Evolutionary conservation across 2,888 invertebrate genomes (phyloP).

Genomic region (Opisthograptis luteolata): DNA sequence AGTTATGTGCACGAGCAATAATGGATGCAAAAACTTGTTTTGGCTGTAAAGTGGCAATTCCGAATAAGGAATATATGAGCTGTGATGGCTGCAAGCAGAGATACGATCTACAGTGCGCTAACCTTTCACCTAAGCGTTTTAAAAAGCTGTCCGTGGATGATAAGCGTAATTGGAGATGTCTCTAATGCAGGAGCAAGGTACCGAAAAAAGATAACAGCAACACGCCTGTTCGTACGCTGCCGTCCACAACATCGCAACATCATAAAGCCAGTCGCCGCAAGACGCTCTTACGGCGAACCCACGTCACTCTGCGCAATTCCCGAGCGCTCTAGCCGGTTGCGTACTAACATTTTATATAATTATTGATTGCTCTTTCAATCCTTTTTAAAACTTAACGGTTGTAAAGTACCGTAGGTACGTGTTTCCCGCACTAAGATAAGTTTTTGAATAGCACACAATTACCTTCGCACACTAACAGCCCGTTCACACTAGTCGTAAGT

Average conservation of each 20-base stretch:
- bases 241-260: not conserved
- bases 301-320: too few species aligned
- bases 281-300: too few species aligned
- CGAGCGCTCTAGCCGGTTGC: too few species aligned
- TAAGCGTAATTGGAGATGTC: slow-evolving; percentile 2
- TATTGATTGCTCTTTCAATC: too few species aligned
- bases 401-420: too few species aligned
- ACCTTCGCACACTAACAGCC: too few species aligned
- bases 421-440: too few species aligned
- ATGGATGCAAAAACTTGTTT: not conserved
- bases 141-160: not conserved
- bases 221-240: slow-evolving; percentile 6
- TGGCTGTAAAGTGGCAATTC: not conserved
- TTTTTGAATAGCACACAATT: too few species aligned
- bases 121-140: slow-evolving; percentile 12
- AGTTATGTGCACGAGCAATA: too few species aligned
- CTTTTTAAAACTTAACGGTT: too few species aligned
- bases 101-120: not conserved
- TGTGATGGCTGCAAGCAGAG: not conserved
- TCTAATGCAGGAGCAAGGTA: not conserved
- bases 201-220: not conserved
- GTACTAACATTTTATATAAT: too few species aligned
- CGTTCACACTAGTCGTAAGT: slow-evolving; percentile 9
- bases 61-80: not conserved
- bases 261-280: too few species aligned